Evolutionary conservation across 2,797 vertebrate genomes (phyloP).

Genomic region (Thaleichthys pacificus): DNA sequence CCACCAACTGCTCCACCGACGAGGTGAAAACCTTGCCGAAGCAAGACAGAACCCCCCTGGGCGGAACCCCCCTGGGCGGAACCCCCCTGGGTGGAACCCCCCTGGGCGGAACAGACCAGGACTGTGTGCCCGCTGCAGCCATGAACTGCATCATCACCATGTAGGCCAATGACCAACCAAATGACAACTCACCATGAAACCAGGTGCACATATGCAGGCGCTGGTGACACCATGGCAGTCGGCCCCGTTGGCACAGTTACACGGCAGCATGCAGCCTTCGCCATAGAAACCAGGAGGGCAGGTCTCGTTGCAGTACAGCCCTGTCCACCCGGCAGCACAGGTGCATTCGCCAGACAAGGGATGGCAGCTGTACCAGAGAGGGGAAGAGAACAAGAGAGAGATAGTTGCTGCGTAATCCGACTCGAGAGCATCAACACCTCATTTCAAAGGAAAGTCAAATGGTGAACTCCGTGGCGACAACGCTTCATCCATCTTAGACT

Average conservation of each 20-base stretch:
- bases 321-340: slow-evolving; percentile 92
- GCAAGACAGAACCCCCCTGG: too few species aligned
- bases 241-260: slow-evolving; percentile 89
- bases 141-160: not conserved
- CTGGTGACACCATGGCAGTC: slow-evolving; percentile 92
- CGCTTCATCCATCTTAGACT: slow-evolving; percentile 56
- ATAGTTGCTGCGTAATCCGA: slow-evolving; percentile 27
- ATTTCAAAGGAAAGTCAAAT: slow-evolving; percentile 54
- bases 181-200: slow-evolving; percentile 83
- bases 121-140: too few species aligned
- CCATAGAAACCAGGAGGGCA: slow-evolving; percentile 89
- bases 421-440: slow-evolving; percentile 49
- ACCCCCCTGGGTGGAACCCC: too few species aligned
- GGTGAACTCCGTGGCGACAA: slow-evolving; percentile 45
- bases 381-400: slow-evolving; percentile 37
- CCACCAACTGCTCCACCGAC: too few species aligned
- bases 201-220: slow-evolving; percentile 87
- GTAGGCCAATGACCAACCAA: not conserved
- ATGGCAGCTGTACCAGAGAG: slow-evolving; percentile 84
- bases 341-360: slow-evolving; percentile 94
- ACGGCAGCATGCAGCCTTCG: slow-evolving; percentile 83
- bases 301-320: slow-evolving; percentile 93
- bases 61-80: too few species aligned
- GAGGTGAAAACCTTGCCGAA: too few species aligned
- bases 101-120: too few species aligned